Base-by-base conservation (phyloP, 37 sponge, comb jelly and placozoan species). In the Halisarca cf. caerulea region DNA sequence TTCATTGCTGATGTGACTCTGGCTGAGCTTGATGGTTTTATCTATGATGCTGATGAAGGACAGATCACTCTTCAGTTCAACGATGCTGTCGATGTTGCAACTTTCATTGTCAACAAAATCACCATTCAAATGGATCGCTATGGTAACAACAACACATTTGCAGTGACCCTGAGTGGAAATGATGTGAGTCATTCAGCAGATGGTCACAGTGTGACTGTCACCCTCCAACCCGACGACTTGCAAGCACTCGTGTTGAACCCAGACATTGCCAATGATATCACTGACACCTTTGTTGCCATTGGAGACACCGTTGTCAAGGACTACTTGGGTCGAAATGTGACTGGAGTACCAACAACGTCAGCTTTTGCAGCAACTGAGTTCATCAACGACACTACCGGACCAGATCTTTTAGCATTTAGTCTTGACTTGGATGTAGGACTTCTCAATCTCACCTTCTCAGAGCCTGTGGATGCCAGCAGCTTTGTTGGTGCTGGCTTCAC, bases 381-480 rank as follows among this genome's bases (percentile, higher is more conserved):
- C 27, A 66, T 87, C 33, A 11, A 59, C 41, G 97, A 96, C 80
- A 37, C 30, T 17, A 83, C 90, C 15, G 82, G 86, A 28, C 94
- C 97, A 9, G 39, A 17, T 21, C 58, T 96, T 27, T 51, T 62
- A 2, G 25, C 55, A 24, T 87, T 94, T 72, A 69, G 25, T 34
- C 59, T 96, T n/a, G 90, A 96, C 80, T 61, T 96, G 25, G 74
- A 91, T 36, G 57, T 78, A 75, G 90, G 94, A 36, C n/a, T 78
- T 6, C 80, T 96, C 38, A 89, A 89, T 47, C 39, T 96, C 2
- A 91, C 90, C 0, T 96, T 96, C 81, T 83, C 96, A 23, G 96
- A 96, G 78, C 90, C 93, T 11, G 80, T 96, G 0, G 89, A 89
- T 90, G 79, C 80, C 27, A 30, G 59, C 25, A 86, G 92, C 14